A percentile compares a stretch with the other conserved stretches of the same genome.
Evolutionary conservation across 2,113 vertebrate species (phyloP).

Genomic region (Campylorhamphus procurvoides): DNA sequence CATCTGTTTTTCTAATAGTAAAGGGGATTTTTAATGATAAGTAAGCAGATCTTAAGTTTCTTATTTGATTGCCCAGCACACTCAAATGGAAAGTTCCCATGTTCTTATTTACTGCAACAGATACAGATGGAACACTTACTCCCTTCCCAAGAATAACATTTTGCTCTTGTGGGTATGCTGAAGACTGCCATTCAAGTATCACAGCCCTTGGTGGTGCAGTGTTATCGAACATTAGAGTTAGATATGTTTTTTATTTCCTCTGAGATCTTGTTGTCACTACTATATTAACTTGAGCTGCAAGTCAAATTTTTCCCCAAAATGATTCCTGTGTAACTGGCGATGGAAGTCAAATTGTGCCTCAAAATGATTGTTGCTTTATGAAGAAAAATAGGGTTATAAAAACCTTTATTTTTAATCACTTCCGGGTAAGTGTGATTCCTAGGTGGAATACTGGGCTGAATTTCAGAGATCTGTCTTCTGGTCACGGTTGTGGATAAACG

Average conservation of each 20-base stretch:
- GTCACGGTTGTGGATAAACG: background rate
- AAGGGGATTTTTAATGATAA: background rate
- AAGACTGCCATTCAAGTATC: background rate
- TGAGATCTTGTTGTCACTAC: background rate
- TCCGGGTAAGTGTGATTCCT: background rate
- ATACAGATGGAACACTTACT: background rate
- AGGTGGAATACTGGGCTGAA: background rate
- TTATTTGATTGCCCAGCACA: background rate
- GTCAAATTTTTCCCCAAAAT: background rate
- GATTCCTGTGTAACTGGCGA: rapidly evolving
- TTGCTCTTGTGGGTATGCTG: background rate
- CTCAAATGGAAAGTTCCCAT: background rate
- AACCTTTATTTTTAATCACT: background rate
- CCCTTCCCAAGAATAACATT: background rate
- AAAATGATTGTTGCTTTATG: background rate
- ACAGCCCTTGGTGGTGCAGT: background rate
- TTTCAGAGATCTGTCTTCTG: background rate
- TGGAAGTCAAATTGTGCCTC: background rate
- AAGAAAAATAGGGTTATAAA: background rate
- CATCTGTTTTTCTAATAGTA: background rate
- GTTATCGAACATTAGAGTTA: background rate
- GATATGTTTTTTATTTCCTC: background rate
- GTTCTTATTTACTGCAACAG: background rate
- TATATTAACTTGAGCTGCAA: background rate
- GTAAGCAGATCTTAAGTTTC: background rate